Percentiles rank a stretch among this genome's conserved stretches.
Evolutionary conservation across 2,797 vertebrate species (phyloP).

Genomic region (Peromyscus aztecus): DNA sequence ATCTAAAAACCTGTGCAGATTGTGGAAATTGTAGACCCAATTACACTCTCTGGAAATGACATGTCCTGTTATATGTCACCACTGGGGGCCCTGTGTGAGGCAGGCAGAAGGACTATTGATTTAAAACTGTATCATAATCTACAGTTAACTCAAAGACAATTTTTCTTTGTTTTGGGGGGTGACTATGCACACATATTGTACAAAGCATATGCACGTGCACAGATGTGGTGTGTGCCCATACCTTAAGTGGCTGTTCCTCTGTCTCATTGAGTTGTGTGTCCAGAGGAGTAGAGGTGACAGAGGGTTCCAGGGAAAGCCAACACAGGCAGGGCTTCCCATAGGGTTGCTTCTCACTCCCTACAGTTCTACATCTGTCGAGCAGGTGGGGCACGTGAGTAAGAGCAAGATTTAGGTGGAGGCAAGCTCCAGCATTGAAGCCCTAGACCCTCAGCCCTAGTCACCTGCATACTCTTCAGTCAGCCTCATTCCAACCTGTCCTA

Average conservation of each 20-base stretch:
- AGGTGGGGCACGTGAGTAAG: not conserved
- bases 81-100: fast-evolving
- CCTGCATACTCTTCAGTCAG: no score
- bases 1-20: fast-evolving
- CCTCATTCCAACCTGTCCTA: fast-evolving
- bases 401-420: no score
- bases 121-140: not conserved
- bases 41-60: no score
- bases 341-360: not conserved
- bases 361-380: not conserved
- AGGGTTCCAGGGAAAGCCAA: not conserved
- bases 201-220: fast-evolving
- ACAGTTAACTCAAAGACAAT: not conserved
- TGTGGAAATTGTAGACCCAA: not conserved
- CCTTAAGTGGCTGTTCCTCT: fast-evolving
- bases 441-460: fast-evolving
- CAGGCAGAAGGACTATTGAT: no score
- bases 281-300: not conserved
- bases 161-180: not conserved
- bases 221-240: fast-evolving
- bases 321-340: not conserved
- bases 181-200: no score
- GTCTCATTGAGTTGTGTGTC: not conserved
- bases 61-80: no score
- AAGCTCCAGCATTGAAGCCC: fast-evolving